A percentile compares a stretch with the other conserved stretches of the same genome.
These are phyloP conservation scores for Drosophila affinis DNA, from an alignment of 2,888 invertebrate species.

Conservation along the genomic window DNA sequence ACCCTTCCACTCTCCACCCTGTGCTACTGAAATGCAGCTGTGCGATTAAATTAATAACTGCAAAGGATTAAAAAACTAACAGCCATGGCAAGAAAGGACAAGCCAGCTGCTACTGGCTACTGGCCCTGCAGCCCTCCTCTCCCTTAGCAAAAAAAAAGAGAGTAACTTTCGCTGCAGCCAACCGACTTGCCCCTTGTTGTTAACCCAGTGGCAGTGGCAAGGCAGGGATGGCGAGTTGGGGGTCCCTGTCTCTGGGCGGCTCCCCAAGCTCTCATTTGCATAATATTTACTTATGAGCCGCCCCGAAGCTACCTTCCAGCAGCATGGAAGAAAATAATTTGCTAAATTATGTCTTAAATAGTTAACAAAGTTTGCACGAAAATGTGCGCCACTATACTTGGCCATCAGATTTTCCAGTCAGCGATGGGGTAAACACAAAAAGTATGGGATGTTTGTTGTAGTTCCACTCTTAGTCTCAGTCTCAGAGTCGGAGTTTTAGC, in stretches of 20 bases:
- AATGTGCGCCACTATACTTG: conserved; percentile 53
- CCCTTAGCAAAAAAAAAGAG: conserved; percentile 10
- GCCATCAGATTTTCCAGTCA: conserved; percentile 31
- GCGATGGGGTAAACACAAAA: conserved; percentile 31
- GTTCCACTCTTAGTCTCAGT: conserved; percentile 18
- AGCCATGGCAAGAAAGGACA: conserved; percentile 70
- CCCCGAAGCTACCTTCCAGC: conserved; percentile 6
- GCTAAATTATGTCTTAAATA: conserved; percentile 78
- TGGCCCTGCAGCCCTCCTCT: conserved; percentile 8
- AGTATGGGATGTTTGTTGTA: background rate
- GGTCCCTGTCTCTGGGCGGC: conserved; percentile 15
- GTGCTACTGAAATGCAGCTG: conserved; percentile 65
- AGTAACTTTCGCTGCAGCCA: conserved; percentile 38
- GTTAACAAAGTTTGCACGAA: conserved; percentile 74
- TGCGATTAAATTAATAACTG: conserved; percentile 78
- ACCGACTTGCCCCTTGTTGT: conserved; percentile 23
- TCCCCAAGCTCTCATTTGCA: conserved; percentile 70
- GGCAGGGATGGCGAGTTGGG: background rate
- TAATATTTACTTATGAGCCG: conserved; percentile 73
- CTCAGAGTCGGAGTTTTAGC: conserved; percentile 36
- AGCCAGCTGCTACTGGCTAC: conserved; percentile 27
- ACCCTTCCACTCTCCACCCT: background rate
- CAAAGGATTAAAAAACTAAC: conserved; percentile 75
- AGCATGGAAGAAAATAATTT: conserved; percentile 74
- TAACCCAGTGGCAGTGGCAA: background rate